A percentile compares a stretch with the other conserved stretches of the same genome.
These are phyloP conservation scores for Varroa destructor DNA, from an alignment of 1,140 invertebrate genomes.

Conservation along the genomic window DNA sequence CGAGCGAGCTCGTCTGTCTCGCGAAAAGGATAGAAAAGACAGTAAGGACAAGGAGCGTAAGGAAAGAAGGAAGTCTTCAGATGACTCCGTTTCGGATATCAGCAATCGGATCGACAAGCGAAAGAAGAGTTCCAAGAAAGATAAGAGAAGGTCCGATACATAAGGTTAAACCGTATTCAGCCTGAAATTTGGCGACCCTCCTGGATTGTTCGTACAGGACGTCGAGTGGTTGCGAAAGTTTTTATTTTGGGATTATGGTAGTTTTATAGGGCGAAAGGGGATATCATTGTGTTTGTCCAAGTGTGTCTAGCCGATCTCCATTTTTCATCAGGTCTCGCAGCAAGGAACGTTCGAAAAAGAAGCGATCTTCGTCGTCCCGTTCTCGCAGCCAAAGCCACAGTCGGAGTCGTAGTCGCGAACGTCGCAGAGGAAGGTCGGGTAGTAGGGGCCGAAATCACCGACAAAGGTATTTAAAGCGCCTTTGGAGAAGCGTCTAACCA, in stretches of 20 bases:
- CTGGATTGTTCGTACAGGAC: not conserved
- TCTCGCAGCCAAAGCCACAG: constrained; percentile 4
- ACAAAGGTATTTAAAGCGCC: constrained; percentile 20
- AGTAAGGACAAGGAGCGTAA: not conserved
- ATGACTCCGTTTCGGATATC: constrained; percentile 2
- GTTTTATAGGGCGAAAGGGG: not conserved
- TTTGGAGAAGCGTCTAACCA: no score
- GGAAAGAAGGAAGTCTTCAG: not conserved
- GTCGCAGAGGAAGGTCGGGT: constrained; percentile 26
- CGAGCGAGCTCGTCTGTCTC: not conserved
- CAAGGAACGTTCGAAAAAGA: not conserved
- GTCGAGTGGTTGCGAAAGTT: not conserved
- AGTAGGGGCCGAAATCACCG: constrained; percentile 10
- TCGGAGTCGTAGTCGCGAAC: constrained; percentile 21
- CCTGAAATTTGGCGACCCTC: not conserved
- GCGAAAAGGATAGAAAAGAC: not conserved
- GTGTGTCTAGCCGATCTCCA: constrained; percentile 1
- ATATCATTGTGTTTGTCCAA: not conserved
- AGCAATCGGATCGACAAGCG: not conserved
- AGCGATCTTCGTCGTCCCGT: constrained; percentile 1
- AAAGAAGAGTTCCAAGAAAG: constrained; percentile 26
- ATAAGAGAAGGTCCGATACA: constrained; percentile 21
- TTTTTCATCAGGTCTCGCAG: not conserved
- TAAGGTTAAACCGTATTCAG: not conserved
- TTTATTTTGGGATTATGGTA: not conserved